A percentile compares a stretch with the other conserved stretches of the same genome.
Evolutionary conservation across 2,888 invertebrate genomes (phyloP).

Genomic region (Aphidius colemani): DNA sequence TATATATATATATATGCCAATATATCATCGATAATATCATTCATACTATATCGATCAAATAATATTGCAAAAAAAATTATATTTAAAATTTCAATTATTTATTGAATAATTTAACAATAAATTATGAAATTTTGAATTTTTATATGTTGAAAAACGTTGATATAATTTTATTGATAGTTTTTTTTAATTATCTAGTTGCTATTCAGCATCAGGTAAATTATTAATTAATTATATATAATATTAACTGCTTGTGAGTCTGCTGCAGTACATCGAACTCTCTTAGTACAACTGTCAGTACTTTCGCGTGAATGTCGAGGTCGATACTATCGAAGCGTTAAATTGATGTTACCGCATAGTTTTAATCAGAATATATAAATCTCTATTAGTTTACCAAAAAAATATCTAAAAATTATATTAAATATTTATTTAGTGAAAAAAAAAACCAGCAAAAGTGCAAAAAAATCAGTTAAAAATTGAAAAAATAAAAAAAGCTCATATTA

Average conservation of each 20-base stretch:
- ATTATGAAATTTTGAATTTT: not conserved
- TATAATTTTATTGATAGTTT: not conserved
- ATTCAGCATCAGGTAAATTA: not conserved
- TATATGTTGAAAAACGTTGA: too few relatives aligned
- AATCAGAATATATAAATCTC: not conserved
- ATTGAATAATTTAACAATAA: not conserved
- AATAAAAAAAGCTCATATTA: too few relatives aligned
- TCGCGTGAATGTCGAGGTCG: conserved; percentile 47
- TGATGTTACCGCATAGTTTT: conserved; percentile 24
- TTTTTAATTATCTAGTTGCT: not conserved
- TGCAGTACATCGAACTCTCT: conserved; percentile 38
- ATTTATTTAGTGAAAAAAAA: too few relatives aligned
- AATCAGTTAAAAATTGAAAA: too few relatives aligned
- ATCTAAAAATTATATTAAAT: not conserved
- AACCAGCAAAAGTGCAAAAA: too few relatives aligned
- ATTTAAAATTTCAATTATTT: not conserved
- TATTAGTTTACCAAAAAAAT: conserved; percentile 7
- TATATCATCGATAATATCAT: not conserved
- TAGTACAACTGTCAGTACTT: conserved; percentile 35
- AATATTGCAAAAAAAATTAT: too few relatives aligned
- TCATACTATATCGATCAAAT: too few relatives aligned
- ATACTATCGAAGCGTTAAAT: conserved; percentile 41
- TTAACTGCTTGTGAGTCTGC: not conserved
- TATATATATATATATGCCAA: not conserved
- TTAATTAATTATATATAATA: not conserved